phyloP scores from a whole-genome alignment of 2,113 vertebrate genomes.

The human (Homo sapiens) region GRCh38 chr5:11529001-11529500 shows the following conservation, averaged over 20 bases:
- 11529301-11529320: background rate
- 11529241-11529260: background rate
- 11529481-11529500: slow-evolving; percentile 61
- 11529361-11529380: background rate
- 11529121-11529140: background rate
- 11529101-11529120: background rate
- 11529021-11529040: background rate
- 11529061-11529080: accelerated
- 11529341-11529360: background rate
- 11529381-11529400: slow-evolving; percentile 21
- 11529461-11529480: slow-evolving; percentile 51
- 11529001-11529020: background rate
- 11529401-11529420: background rate
- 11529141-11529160: background rate
- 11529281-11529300: background rate
- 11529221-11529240: background rate
- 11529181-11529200: background rate
- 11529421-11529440: slow-evolving; percentile 65
- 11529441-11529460: background rate
- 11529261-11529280: background rate
- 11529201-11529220: background rate
- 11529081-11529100: accelerated
- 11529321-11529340: background rate
- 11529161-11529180: background rate
- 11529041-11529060: background rate